phyloP scores from a whole-genome alignment of 2,888 invertebrate genomes.

The Lithosia quadra region DNA sequence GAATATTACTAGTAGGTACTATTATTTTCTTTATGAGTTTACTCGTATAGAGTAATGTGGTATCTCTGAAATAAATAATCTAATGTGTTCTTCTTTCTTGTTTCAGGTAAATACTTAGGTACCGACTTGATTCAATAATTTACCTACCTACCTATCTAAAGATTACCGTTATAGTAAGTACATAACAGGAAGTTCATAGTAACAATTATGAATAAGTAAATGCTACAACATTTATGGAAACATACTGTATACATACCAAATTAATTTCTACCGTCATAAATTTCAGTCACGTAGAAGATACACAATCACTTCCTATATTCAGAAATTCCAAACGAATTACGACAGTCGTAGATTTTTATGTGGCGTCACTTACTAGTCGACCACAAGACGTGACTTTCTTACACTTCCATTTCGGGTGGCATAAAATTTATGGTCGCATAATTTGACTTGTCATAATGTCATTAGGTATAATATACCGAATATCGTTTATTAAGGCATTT shows the following conservation, averaged over 20 bases:
- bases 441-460: constrained; percentile 7
- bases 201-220: constrained; percentile 11
- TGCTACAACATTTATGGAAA: neutral
- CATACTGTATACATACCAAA: constrained; percentile 11
- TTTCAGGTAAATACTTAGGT: constrained; percentile 53
- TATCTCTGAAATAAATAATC: neutral
- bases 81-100: constrained; percentile 37
- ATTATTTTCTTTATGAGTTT: too few species aligned
- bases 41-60: too few species aligned
- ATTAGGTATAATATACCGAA: neutral
- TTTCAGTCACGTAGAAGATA: constrained; percentile 23
- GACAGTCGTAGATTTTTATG: constrained; percentile 18
- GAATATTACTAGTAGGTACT: too few species aligned
- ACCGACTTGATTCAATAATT: neutral
- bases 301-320: constrained; percentile 36
- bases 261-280: constrained; percentile 10
- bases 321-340: constrained; percentile 52
- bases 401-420: constrained; percentile 7
- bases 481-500: neutral
- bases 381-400: constrained; percentile 5
- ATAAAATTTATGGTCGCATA: constrained; percentile 7
- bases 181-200: constrained; percentile 11
- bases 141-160: neutral
- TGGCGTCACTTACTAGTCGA: constrained; percentile 12
- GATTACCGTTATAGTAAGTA: constrained; percentile 6